phyloP scores from a whole-genome alignment of 2,888 invertebrate genomes.

The Chymomyza fuscimana region DNA sequence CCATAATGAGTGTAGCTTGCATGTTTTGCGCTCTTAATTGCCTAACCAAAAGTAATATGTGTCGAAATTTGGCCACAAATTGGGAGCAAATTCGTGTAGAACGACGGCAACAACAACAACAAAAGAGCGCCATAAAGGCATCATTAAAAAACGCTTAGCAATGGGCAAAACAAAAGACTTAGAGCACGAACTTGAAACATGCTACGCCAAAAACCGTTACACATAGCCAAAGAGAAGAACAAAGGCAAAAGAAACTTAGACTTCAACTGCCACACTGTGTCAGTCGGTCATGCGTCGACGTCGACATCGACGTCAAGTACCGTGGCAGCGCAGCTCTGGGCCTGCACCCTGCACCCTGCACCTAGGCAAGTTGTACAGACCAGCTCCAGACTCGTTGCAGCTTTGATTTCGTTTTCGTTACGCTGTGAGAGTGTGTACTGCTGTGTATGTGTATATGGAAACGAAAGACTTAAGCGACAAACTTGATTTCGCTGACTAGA shows the following conservation, averaged over 20 bases:
- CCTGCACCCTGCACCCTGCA: constrained; percentile 25
- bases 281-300: constrained; percentile 62
- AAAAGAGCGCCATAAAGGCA: constrained; percentile 1
- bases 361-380: constrained; percentile 34
- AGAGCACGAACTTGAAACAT: constrained; percentile 53
- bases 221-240: constrained; percentile 9
- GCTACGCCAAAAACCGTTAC: constrained; percentile 57
- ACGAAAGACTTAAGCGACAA: constrained; percentile 67
- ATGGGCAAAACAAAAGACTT: constrained; percentile 28
- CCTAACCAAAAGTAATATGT: neutral
- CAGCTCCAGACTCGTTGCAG: constrained; percentile 14
- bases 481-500: constrained; percentile 43
- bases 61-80: constrained; percentile 1
- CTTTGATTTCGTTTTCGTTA: constrained; percentile 72
- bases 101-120: constrained; percentile 16
- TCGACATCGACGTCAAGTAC: constrained; percentile 6
- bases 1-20: constrained; percentile 55
- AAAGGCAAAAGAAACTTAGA: constrained; percentile 33
- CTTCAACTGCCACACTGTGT: constrained; percentile 48
- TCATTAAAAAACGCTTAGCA: constrained; percentile 70
- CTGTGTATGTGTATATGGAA: constrained; percentile 13
- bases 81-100: constrained; percentile 44
- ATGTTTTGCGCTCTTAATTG: neutral
- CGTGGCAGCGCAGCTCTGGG: constrained; percentile 9
- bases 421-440: constrained; percentile 39